These are phyloP conservation scores for Falco biarmicus DNA, from an alignment of 2,797 vertebrate genomes.

Conservation along the genomic window DNA sequence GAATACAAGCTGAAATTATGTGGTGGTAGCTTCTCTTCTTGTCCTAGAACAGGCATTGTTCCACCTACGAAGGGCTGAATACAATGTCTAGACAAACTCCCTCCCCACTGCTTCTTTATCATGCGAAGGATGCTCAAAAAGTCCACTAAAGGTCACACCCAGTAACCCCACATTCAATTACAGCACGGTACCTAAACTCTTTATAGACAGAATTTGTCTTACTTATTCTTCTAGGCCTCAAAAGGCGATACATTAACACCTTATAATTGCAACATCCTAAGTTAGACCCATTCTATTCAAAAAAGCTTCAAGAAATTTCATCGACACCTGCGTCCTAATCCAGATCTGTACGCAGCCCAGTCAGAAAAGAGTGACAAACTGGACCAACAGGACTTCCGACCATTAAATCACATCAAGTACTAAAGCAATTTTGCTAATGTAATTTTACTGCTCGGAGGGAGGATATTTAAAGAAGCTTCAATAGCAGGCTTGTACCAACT, in stretches of 20 bases:
- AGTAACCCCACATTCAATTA: background rate
- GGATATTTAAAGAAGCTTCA: background rate
- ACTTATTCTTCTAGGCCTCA: background rate
- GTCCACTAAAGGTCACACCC: background rate
- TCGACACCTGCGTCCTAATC: background rate
- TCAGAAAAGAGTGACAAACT: background rate
- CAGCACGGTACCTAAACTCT: background rate
- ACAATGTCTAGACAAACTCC: background rate
- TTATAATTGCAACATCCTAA: background rate
- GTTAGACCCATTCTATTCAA: background rate
- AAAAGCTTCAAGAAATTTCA: background rate
- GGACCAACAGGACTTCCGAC: background rate
- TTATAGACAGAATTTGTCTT: background rate
- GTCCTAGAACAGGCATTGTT: background rate
- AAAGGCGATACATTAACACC: background rate
- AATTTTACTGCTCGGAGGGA: background rate
- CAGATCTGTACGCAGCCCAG: background rate
- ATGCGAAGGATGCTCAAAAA: background rate
- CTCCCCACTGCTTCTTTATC: fast-evolving
- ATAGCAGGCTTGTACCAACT: background rate
- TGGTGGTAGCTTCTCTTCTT: background rate
- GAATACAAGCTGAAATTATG: background rate
- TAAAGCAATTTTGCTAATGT: background rate
- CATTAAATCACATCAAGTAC: background rate
- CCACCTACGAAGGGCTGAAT: fast-evolving